Evolutionary conservation across 2,888 invertebrate species (phyloP), one percentile per base, ranked within the genome.

Genomic region (Cheilosia scutellata): DNA sequence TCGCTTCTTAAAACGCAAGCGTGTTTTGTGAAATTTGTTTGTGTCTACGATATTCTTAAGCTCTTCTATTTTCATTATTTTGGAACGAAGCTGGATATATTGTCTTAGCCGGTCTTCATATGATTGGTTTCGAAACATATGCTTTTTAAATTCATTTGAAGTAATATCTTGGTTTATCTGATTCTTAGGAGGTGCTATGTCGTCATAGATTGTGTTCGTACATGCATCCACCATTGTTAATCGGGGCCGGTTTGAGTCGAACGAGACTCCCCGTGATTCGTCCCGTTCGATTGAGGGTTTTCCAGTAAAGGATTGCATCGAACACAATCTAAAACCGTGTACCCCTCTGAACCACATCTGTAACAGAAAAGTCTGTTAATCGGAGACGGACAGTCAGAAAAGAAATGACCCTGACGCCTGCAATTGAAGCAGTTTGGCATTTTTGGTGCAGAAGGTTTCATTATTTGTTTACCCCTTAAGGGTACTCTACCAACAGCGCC

Each of bases 201-300:
- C 0, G 4, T 16, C 16, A 20, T 7, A 1, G 37, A 25, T 5
- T 20, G 16, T 20, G 49, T 49, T 37, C 11, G 37, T 37, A 37
- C 9, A 37, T 11, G 53, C 53, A n/a, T 29, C 31, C 5, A 53
- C 37, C 37, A 37, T 11, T 0, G 9, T 37, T 37, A 29, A 4
- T 53, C 37, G 37, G 37, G 37, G 37, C 37, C 37, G 37, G 11
- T 37, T 37, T 37, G 37, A 37, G 37, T 37, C 37, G 37, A 37
- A 37, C 37, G 37, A 31, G 57, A 57, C 20, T 57, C 57, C 57
- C 57, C 57, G 57, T 33, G 1, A 1, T 2, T 13, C 33, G 33
- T 33, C 37, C 16, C 57, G 57, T 20, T 37, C 57, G 57, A 29
- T 33, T 37, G 2, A 20, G 5, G 20, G 60, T 60, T 42, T 60